A percentile compares a stretch with the other conserved stretches of the same genome.
phyloP scores from a whole-genome alignment of 2,113 vertebrate genomes.

The Fukomys damarensis region DNA sequence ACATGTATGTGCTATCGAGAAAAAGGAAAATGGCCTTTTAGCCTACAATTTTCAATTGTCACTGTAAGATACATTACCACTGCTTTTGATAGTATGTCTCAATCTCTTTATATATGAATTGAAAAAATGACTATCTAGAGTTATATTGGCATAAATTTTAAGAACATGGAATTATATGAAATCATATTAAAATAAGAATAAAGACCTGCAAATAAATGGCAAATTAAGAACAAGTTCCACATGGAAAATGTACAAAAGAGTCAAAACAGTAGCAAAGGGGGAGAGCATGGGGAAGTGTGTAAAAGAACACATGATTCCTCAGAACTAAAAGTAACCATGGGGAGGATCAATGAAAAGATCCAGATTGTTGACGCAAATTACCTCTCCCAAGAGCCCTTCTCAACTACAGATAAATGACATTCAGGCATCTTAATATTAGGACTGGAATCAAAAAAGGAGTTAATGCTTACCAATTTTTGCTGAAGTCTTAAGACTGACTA shows the following conservation, averaged over 20 bases:
- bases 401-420: not conserved
- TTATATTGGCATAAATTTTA: not conserved
- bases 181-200: slow-evolving; percentile 29
- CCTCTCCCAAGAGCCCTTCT: not conserved
- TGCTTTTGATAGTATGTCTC: not conserved
- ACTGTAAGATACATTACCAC: not conserved
- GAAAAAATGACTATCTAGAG: not conserved
- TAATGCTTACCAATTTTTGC: not conserved
- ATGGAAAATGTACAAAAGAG: not conserved
- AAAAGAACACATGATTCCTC: not conserved
- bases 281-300: not conserved
- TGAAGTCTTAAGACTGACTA: not conserved
- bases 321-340: not conserved
- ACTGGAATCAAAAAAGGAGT: not conserved
- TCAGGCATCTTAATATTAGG: no score
- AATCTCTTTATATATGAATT: not conserved
- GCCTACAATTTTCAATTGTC: not conserved
- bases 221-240: not conserved
- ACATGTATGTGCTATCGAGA: not conserved
- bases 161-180: slow-evolving; percentile 10
- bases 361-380: not conserved
- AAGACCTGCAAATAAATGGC: not conserved
- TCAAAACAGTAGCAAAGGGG: not conserved
- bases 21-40: not conserved
- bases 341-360: not conserved